Evolutionary conservation across 2,888 invertebrate species (phyloP), one percentile per base, ranked within the genome.

Genomic region (Lycocerus yunnanus): DNA sequence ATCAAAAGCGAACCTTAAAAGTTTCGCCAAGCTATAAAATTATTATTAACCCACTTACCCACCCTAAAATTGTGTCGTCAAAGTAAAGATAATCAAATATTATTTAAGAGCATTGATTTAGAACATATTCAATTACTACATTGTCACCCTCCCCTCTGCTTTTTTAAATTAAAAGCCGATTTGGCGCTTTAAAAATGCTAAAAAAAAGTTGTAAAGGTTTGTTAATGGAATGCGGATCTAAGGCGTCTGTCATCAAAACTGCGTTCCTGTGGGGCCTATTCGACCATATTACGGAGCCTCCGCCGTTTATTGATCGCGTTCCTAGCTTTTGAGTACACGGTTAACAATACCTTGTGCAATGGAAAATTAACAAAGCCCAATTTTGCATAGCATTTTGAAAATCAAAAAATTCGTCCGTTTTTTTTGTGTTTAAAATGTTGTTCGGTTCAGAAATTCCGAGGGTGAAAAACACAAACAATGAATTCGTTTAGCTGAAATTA

Each of bases 251-350:
- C 73, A 73, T 73, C 73, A 73, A 69, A 73, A 69, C 73, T 73
- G 69, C 73, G 68, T 69, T 73, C 73, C 73, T 73, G 59, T 65
- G 73, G 73, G 73, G 68, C 68, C 73, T 61, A 73, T 73, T 69
- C 68, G 68, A 69, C 73, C 69, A 69, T 73, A 69, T 73, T 73
- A 73, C 73, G 66, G 24, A 69, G 73, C 66, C 73, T 69, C 66
- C 68, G 73, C 65, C 73, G 69, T 73, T 72, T 73, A 73, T 73
- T 73, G 73, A 73, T 73, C 73, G 73, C 73, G 59, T 68, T 61
- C 66, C 68, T 68, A 65, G 65, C 65, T 69, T 68, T 63, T 69
- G 68, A 69, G 73, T 66, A 69, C 66, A 65, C 65, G 59, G 69
- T 73, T 73, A 73, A 73, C 69, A 73, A 58, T 73, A 66, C 68